These are phyloP conservation scores for Heliconius charithonia DNA, from an alignment of 2,888 invertebrate species.

Conservation along the genomic window DNA sequence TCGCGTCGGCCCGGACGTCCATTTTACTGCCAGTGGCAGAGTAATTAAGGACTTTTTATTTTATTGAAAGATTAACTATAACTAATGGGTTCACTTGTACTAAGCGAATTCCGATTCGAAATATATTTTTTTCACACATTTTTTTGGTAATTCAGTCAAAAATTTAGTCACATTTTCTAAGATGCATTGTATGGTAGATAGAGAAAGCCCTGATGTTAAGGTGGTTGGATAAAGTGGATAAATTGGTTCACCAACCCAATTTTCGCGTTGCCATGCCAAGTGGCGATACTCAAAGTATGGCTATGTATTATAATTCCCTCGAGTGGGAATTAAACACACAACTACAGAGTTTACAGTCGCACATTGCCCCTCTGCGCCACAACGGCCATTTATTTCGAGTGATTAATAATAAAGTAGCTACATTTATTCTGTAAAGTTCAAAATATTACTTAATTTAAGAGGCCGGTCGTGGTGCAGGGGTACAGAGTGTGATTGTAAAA, in stretches of 20 bases:
- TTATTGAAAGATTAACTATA: constrained; percentile 2
- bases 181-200: too few species aligned
- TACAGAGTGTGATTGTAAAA: too few species aligned
- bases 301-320: neutral
- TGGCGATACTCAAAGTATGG: too few species aligned
- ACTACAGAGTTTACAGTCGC: neutral
- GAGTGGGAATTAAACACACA: neutral
- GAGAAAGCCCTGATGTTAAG: too few species aligned
- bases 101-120: neutral
- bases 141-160: neutral
- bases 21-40: constrained; percentile 1
- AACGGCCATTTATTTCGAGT: neutral
- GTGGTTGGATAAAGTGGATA: too few species aligned
- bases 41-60: constrained; percentile 14
- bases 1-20: neutral
- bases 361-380: neutral
- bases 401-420: neutral
- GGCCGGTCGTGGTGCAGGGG: too few species aligned
- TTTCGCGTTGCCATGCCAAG: too few species aligned
- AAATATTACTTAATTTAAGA: too few species aligned
- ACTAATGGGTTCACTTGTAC: neutral
- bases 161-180: too few species aligned
- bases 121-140: neutral
- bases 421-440: neutral
- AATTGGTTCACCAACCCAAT: too few species aligned